Evolutionary conservation across 2,113 vertebrate genomes (phyloP), one percentile per base, ranked within the genome.

Genomic region (Azemiops feae): DNA sequence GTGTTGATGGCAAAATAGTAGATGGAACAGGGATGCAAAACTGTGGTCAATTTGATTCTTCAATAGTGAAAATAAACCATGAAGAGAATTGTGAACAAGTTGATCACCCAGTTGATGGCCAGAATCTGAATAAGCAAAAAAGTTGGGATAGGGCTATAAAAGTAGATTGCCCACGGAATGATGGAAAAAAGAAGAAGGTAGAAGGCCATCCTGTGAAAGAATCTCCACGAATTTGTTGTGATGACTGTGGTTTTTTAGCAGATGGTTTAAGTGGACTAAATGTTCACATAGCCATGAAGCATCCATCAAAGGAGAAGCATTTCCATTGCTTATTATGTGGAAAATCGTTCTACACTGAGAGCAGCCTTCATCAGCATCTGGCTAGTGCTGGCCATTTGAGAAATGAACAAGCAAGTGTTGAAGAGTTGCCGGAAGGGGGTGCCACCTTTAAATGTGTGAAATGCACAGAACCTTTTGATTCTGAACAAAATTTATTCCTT

Each of bases 201-300:
- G 96, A 98, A 92, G 95, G 97, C 45, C 90, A 94, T 91, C 93
- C 96, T 50, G 89, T 93, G 16, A 94, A 96, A 1, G 98, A 98
- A 88, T 95, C 94, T 0, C 94, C 98, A 1, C 98, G 98, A 6
- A 98, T 99, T 92, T 98, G 98, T 60, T 99, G 99, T 0, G 99
- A 99, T 53, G 99, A 99, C 95, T 99, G 99, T n/a, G 99, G 99
- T 69, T 99, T 99, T 96, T 94, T 99, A 97, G 99, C 99, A 0
- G 99, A 99, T 54, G 99, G 99, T 53, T 96, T 99, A 92, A 99
- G 98, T 20, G 99, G 99, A 90, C 98, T 99, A 93, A 99, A 99
- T 69, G 99, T 99, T 91, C 99, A 99, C 97, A 99, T 99, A 95
- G 98, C 99, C 50, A 99, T 99, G 99, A 99, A 99, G 94, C 99